phyloP scores from a whole-genome alignment of 2,797 vertebrate species.

The Oreortyx pictus region DNA sequence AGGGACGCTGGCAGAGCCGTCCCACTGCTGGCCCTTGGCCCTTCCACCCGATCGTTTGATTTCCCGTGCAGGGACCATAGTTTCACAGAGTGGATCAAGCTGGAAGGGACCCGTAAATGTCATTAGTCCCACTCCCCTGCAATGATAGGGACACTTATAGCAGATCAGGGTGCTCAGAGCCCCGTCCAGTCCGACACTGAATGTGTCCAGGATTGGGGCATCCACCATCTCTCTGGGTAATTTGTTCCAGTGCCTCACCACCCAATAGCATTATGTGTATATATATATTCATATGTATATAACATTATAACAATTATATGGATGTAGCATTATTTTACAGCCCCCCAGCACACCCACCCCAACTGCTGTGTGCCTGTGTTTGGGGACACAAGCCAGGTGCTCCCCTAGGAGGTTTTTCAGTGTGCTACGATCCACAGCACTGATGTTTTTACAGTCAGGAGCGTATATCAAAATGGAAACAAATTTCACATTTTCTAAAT shows the following conservation, averaged over 20 bases:
- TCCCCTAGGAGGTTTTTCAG: not conserved
- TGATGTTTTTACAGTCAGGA: slow-evolving; percentile 20
- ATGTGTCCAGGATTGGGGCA: too few species aligned
- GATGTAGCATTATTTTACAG: not conserved
- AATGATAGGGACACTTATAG: too few species aligned
- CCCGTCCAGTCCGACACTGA: too few species aligned
- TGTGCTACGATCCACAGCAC: rapidly evolving
- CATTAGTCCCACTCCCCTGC: too few species aligned
- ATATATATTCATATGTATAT: too few species aligned
- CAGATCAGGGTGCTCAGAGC: too few species aligned
- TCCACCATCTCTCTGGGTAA: too few species aligned
- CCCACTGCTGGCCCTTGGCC: rapidly evolving
- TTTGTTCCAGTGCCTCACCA: too few species aligned
- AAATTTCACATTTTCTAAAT: slow-evolving; percentile 51
- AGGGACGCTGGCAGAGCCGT: not conserved
- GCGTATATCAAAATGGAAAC: slow-evolving; percentile 4
- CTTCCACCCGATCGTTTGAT: not conserved
- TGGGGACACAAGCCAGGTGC: not conserved
- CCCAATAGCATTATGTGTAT: too few species aligned
- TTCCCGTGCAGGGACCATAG: not conserved
- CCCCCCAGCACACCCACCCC: not conserved
- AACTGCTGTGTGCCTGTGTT: not conserved
- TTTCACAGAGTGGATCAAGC: too few species aligned
- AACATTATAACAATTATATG: too few species aligned
- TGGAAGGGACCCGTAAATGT: too few species aligned